Evolutionary conservation across 2,113 vertebrate genomes (phyloP).

Genomic region (Dunckerocampus dactyliophorus): DNA sequence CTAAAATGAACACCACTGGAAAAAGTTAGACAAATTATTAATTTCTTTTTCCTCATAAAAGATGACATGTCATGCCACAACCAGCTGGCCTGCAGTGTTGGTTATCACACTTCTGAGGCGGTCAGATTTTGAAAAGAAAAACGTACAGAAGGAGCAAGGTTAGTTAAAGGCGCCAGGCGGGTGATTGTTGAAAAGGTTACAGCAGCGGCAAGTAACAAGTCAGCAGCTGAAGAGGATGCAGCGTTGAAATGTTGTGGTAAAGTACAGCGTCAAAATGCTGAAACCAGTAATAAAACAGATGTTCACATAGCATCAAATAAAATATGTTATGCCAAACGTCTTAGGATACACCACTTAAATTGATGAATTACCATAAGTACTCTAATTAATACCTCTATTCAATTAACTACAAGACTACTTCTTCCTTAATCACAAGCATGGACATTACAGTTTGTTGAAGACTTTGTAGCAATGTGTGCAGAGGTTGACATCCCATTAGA

Average conservation of each 20-base stretch:
- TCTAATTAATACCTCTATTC: background rate
- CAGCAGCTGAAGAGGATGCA: slow-evolving; percentile 34
- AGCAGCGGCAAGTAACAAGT: slow-evolving; percentile 23
- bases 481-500: too few species aligned
- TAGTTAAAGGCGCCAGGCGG: slow-evolving; percentile 56
- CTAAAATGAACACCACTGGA: slow-evolving; percentile 12
- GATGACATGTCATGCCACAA: slow-evolving; percentile 32
- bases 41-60: slow-evolving; percentile 17
- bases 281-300: background rate
- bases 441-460: too few species aligned
- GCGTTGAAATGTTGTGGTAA: slow-evolving; percentile 24
- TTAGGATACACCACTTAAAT: background rate
- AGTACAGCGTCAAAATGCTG: slow-evolving; percentile 2
- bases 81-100: slow-evolving; percentile 4
- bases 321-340: background rate
- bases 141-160: slow-evolving; percentile 51
- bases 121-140: slow-evolving; percentile 51
- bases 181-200: slow-evolving; percentile 66
- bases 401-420: too few species aligned
- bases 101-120: background rate
- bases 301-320: background rate
- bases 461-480: too few species aligned
- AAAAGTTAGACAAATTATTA: slow-evolving; percentile 19
- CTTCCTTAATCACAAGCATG: too few species aligned
- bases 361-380: background rate